phyloP scores from a whole-genome alignment of 2,888 invertebrate species.

The Coecobrya sp. region DNA sequence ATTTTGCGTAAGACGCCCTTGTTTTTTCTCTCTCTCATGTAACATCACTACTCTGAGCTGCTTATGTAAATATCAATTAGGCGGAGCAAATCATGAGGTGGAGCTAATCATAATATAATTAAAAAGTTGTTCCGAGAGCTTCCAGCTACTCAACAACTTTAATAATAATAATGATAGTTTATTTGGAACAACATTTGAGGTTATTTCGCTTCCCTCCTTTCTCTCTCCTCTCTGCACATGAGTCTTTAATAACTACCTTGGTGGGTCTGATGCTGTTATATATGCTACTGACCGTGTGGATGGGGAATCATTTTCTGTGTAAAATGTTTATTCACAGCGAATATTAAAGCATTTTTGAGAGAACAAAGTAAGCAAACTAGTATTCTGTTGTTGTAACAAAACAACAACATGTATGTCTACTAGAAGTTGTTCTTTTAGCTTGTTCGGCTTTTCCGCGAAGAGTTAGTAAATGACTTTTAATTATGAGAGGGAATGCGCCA shows the following conservation, averaged over 20 bases:
- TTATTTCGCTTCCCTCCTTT: constrained; percentile 33
- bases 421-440: background rate
- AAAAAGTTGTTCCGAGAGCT: constrained; percentile 61
- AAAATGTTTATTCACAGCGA: constrained; percentile 24
- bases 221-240: background rate
- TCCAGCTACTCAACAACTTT: constrained; percentile 63
- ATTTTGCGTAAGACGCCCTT: background rate
- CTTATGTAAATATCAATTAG: constrained; percentile 45
- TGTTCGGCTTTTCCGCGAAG: constrained; percentile 23
- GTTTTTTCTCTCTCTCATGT: constrained; percentile 10
- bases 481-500: constrained; percentile 68
- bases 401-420: background rate
- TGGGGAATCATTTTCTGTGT: background rate
- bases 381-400: background rate
- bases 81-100: constrained; percentile 36
- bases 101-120: constrained; percentile 80
- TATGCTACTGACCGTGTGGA: background rate
- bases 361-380: constrained; percentile 9
- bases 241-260: background rate
- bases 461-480: constrained; percentile 76
- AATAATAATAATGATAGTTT: constrained; percentile 75
- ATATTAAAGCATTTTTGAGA: background rate
- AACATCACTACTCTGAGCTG: background rate
- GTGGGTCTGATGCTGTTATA: background rate
- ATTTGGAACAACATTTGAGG: constrained; percentile 54